Percentiles rank a stretch among this genome's conserved stretches.
These are phyloP conservation scores for Archivesica marissinica DNA, from an alignment of 1,140 invertebrate species.

Conservation along the genomic window DNA sequence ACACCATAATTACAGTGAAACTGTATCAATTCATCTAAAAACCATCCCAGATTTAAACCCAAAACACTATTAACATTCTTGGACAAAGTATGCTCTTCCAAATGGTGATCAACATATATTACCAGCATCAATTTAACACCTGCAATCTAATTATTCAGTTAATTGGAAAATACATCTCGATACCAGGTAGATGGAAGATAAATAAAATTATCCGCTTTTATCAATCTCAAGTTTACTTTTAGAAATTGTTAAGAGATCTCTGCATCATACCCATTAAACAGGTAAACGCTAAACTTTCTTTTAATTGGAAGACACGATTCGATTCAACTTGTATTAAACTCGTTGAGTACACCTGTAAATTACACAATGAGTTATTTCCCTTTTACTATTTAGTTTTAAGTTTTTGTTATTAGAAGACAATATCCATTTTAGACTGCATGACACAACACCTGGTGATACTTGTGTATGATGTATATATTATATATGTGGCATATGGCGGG, in stretches of 20 bases:
- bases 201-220: conserved; percentile 6
- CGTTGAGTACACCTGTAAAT: not conserved
- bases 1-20: conserved; percentile 24
- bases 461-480: no score
- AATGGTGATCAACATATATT: conserved; percentile 19
- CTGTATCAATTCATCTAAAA: conserved; percentile 26
- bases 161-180: conserved; percentile 29
- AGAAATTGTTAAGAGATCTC: conserved; percentile 10
- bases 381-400: no score
- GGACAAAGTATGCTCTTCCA: not conserved
- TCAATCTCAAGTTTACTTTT: conserved; percentile 12
- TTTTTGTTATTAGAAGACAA: no score
- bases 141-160: conserved; percentile 57
- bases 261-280: conserved; percentile 5
- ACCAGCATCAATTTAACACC: conserved; percentile 50
- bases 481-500: no score
- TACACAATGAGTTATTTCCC: conserved; percentile 12
- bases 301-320: not conserved
- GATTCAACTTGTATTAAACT: not conserved
- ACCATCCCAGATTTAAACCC: conserved; percentile 20
- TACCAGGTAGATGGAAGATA: not conserved
- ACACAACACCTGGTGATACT: no score
- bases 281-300: not conserved
- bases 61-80: conserved; percentile 31
- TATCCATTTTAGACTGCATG: no score